Evolutionary conservation across 2,888 invertebrate species (phyloP), one percentile per base, ranked within the genome.

Genomic region (Danaus chrysippus): DNA sequence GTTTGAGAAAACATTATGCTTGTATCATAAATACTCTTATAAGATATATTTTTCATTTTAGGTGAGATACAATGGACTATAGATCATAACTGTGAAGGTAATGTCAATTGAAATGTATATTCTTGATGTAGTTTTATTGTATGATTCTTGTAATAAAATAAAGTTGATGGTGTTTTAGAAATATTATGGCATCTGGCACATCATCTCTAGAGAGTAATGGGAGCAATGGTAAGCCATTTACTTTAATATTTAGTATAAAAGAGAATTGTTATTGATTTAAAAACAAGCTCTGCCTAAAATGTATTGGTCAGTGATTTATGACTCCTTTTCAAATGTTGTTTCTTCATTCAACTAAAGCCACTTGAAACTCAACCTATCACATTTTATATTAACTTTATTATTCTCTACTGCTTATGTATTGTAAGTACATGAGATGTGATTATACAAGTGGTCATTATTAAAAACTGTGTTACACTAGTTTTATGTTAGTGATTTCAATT

Each of bases 151-250:
- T 42, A 56, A 58, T 49, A 56, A 10, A 41, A 60, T 61, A 54
- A 64, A 70, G 68, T 64, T 68, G 71, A 10, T 17, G 49, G 17
- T 49, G 9, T 86, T 87, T 73, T 83, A 87, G 86, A 76, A 74
- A 82, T 86, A 89, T 84, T 85, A 95, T 95, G 95, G 95, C 95
- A 92, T 95, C 95, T 82, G 95, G 94, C 76, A 94, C 94, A 82
- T 94, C 95, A 78, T 95, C 95, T 73, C 89, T 95, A 90, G 95
- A 95, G 83, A 95, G 95, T 84, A 94, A 94, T 85, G 94, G 94
- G 81, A 95, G 94, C 84, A 94, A 94, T 91, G 95, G 95, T 93
- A 63, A 67, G 62, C 9, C 10, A 49, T 49, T 15, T 10, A 13
- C n/a, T 46, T 46, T 15, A 15, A 15, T 9, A 46, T 9, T 46